Conservation (phyloP, 2,797 vertebrate genomes). For the Lepilemur septentrionalis region DNA sequence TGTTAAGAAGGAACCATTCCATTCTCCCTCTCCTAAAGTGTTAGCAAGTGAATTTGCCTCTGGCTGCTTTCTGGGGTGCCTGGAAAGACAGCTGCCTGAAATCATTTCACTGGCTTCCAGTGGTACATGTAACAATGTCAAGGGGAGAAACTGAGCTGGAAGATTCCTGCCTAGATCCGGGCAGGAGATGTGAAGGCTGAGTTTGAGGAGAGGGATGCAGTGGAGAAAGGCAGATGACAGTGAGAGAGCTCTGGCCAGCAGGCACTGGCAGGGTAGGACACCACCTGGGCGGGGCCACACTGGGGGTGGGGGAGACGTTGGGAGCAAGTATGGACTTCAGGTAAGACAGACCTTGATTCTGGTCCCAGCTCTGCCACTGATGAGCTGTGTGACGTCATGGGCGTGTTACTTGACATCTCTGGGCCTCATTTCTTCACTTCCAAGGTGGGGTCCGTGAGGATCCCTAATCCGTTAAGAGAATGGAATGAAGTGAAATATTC, state of each 20-base stretch:
- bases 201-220: not conserved
- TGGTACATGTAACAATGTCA: not conserved
- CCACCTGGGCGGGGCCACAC: not conserved
- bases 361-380: not conserved
- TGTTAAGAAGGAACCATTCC: not conserved
- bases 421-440: not conserved
- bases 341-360: not conserved
- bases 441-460: not conserved
- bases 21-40: not conserved
- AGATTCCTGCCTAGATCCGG: not conserved
- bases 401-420: not conserved
- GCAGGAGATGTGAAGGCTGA: not conserved
- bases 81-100: not conserved
- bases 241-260: not conserved
- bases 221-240: not conserved
- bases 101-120: not conserved
- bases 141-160: not conserved
- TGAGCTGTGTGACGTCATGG: not conserved
- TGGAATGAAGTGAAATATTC: not conserved
- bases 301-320: not conserved
- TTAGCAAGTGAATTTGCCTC: not conserved
- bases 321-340: not conserved
- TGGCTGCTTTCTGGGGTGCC: not conserved
- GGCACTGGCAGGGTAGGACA: fast-evolving
- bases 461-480: not conserved